These are phyloP conservation scores for Accipiter virgatus DNA, from an alignment of 2,113 vertebrate genomes.

Conservation along the genomic window DNA sequence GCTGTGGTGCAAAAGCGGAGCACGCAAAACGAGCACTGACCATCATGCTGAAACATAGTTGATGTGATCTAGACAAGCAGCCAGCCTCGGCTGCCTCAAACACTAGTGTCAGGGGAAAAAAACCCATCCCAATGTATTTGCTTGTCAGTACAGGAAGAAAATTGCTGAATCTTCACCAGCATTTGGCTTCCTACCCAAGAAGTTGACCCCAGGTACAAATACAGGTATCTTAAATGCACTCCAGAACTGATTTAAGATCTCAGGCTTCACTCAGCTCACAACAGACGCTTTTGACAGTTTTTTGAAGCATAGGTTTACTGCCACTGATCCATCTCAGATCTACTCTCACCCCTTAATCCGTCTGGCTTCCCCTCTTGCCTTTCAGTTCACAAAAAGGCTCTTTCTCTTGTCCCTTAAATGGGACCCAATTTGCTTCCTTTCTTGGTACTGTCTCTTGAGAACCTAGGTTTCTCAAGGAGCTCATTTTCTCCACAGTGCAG, in stretches of 20 bases:
- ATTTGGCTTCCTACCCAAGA: not conserved
- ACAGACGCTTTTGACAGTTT: not conserved
- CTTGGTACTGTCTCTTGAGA: not conserved
- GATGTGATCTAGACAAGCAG: not conserved
- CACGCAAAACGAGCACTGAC: not conserved
- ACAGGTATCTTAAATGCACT: not conserved
- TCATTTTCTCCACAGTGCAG: not conserved
- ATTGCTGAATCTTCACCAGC: not conserved
- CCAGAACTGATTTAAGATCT: not conserved
- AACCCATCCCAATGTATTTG: not conserved
- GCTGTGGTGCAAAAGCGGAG: not conserved
- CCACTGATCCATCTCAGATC: not conserved
- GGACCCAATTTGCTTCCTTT: not conserved
- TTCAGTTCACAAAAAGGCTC: not conserved
- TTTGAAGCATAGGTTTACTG: not conserved
- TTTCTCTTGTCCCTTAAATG: not conserved
- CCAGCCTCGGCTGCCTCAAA: not conserved
- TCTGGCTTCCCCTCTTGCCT: not conserved
- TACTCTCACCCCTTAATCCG: not conserved
- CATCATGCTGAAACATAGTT: not conserved
- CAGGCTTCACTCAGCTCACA: not conserved
- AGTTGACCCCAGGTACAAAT: not conserved
- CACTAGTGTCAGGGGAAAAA: fast-evolving
- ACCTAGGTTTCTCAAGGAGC: not conserved
- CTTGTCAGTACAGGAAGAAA: not conserved